Conservation (phyloP, 2,797 vertebrate species). For the Scolopax bukidnonensis region DNA sequence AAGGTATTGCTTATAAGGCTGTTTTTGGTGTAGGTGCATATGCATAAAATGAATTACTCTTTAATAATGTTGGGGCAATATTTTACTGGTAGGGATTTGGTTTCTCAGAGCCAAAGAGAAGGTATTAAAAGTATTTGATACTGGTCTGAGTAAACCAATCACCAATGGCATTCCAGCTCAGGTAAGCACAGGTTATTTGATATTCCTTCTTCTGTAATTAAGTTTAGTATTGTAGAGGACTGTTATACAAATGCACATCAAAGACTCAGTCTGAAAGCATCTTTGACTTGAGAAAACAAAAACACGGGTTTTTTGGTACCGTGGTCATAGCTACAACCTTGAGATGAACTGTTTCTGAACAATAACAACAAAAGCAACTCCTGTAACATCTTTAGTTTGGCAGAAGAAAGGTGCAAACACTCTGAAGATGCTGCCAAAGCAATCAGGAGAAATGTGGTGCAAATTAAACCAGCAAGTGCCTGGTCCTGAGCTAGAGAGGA, state of each 20-base stretch:
- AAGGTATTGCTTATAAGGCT: neutral
- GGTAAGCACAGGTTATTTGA: neutral
- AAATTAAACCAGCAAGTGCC: neutral
- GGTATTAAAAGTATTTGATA: neutral
- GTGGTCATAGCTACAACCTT: neutral
- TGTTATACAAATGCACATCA: neutral
- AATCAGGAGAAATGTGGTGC: neutral
- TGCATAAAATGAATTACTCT: neutral
- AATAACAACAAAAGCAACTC: neutral
- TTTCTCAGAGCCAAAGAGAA: neutral
- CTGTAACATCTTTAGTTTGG: rapidly evolving
- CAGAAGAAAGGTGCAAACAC: neutral
- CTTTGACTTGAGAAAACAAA: neutral
- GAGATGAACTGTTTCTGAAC: neutral
- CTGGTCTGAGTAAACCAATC: neutral
- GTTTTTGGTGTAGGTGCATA: neutral
- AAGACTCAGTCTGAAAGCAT: neutral
- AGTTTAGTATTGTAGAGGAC: neutral
- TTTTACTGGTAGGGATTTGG: neutral
- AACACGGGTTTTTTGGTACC: neutral
- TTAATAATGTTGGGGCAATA: neutral
- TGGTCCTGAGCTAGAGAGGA: neutral
- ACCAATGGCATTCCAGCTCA: neutral
- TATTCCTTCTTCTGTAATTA: neutral
- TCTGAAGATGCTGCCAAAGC: neutral